phyloP scores from a whole-genome alignment of 2,888 invertebrate genomes.

The Nomada flava region DNA sequence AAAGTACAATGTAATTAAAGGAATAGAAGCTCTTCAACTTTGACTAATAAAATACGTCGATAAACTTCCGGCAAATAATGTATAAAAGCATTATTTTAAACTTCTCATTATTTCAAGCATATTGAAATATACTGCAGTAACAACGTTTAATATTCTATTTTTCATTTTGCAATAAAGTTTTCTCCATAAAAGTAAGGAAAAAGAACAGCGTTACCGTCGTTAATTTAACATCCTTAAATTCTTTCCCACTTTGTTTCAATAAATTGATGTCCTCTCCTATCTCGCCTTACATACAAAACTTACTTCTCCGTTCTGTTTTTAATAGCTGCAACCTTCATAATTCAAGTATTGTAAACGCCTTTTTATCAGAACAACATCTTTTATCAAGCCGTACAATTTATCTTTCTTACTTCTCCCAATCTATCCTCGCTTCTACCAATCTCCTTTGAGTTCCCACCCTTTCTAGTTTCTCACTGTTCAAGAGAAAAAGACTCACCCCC shows the following conservation, averaged over 20 bases:
- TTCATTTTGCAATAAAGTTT: too few species aligned
- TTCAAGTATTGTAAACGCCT: background rate
- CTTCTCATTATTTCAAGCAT: too few species aligned
- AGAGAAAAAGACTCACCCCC: slow-evolving; percentile 1
- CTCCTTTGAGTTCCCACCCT: slow-evolving; percentile 5
- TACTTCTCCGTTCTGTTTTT: background rate
- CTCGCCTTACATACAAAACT: too few species aligned
- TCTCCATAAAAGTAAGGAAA: background rate
- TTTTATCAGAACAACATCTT: background rate
- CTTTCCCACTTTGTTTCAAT: too few species aligned
- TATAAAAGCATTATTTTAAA: too few species aligned
- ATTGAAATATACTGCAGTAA: too few species aligned
- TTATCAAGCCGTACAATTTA: background rate
- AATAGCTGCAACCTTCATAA: slow-evolving; percentile 1
- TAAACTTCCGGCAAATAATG: too few species aligned
- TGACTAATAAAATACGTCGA: too few species aligned
- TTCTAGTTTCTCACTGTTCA: slow-evolving; percentile 1
- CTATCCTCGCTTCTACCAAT: background rate
- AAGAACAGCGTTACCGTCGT: background rate
- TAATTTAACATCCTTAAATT: background rate
- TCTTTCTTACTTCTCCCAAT: slow-evolving; percentile 9
- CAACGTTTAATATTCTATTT: too few species aligned
- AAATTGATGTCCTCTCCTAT: too few species aligned
- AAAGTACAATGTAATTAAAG: too few species aligned
- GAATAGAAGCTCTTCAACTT: too few species aligned